These are phyloP conservation scores for Belonocnema kinseyi DNA, from an alignment of 1,140 invertebrate genomes.

Conservation along the genomic window DNA sequence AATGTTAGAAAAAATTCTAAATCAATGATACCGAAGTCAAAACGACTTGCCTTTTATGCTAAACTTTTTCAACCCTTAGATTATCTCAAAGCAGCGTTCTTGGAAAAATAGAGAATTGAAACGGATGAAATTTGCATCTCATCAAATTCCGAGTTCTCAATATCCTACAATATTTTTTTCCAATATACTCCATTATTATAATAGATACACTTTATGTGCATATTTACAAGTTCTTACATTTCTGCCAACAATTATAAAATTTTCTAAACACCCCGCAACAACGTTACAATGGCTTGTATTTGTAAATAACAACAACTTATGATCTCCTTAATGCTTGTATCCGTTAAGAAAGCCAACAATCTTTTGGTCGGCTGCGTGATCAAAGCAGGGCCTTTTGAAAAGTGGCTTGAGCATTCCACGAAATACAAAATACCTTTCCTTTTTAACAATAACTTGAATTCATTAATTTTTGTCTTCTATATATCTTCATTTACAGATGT, in stretches of 20 bases:
- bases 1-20: no score
- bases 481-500: not conserved
- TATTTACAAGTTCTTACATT: conserved; percentile 36
- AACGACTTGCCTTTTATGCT: no score
- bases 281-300: conserved; percentile 32
- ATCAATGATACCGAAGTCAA: no score
- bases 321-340: conserved; percentile 17
- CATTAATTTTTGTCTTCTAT: not conserved
- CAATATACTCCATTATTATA: conserved; percentile 12
- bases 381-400: conserved; percentile 18
- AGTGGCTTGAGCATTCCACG: conserved; percentile 6
- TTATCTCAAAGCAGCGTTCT: no score
- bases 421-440: conserved; percentile 9
- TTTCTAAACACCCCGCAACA: conserved; percentile 55
- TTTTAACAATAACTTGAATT: no score
- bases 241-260: conserved; percentile 53
- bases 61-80: no score
- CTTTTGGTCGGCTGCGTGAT: conserved; percentile 56
- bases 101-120: no score
- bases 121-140: no score
- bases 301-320: conserved; percentile 30
- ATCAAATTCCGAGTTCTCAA: no score
- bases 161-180: not conserved
- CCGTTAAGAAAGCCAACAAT: conserved; percentile 60
- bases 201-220: conserved; percentile 15